Conservation (phyloP, 2,888 invertebrate genomes). For the Anthrax anthrax region DNA sequence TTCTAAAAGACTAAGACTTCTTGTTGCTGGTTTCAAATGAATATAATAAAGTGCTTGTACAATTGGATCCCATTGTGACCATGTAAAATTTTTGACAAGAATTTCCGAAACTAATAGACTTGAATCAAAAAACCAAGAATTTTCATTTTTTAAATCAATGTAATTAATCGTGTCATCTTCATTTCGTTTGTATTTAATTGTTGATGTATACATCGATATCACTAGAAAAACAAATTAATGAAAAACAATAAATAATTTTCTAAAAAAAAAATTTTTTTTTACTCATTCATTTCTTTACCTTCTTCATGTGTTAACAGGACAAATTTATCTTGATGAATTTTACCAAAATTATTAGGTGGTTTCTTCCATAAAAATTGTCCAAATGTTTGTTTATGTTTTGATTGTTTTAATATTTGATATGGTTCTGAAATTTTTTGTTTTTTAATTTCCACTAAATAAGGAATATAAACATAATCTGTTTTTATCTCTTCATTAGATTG, state of each 20-base stretch:
- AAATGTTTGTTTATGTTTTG: conserved; percentile 57
- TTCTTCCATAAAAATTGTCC: conserved; percentile 49
- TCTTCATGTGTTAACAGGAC: conserved; percentile 63
- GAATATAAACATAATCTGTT: conserved; percentile 38
- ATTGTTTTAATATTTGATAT: conserved; percentile 35
- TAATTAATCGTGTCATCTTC: conserved; percentile 26
- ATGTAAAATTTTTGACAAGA: conserved; percentile 57
- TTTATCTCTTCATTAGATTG: conserved; percentile 24
- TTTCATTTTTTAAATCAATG: conserved; percentile 5
- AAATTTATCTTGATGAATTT: conserved; percentile 44
- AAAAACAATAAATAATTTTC: not conserved
- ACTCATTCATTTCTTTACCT: conserved; percentile 38
- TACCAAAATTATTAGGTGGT: conserved; percentile 18
- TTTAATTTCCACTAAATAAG: conserved; percentile 46
- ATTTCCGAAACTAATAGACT: conserved; percentile 40
- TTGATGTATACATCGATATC: conserved; percentile 26
- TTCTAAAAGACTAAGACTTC: conserved; percentile 45
- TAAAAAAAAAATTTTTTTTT: conserved; percentile 9
- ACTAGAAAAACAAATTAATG: conserved; percentile 13
- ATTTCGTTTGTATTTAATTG: conserved; percentile 35
- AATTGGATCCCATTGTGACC: conserved; percentile 74
- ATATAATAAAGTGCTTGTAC: conserved; percentile 68
- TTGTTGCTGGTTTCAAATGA: conserved; percentile 56
- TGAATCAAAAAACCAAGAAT: conserved; percentile 41
- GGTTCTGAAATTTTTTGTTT: conserved; percentile 24